Base-by-base conservation (phyloP, 2,797 vertebrate species). In the Echiichthys vipera region DNA sequence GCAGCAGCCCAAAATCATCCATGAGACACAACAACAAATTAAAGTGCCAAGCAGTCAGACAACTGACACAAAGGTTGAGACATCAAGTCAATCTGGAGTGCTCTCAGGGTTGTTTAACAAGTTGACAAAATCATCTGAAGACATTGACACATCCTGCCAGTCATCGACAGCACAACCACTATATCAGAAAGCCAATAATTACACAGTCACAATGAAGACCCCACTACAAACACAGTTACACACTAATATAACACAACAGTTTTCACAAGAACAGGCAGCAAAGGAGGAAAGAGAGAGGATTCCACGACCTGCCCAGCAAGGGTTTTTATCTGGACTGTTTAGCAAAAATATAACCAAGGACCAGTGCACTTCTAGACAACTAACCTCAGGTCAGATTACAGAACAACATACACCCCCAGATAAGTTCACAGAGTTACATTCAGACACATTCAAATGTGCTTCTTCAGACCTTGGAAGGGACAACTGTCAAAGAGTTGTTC, bases 311-410 rank as follows among this genome's bases (percentile, higher is more conserved):
- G 71, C 73, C 40, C 77, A 90, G n/a, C 90, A 94, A 83, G 90
- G 93, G 2, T 89, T 96, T 83, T 83, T 96, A 79, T 95, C 96
- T 82, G 94, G 93, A 49, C 88, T 96, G 46, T 93, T 96, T 66
- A 94, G 78, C 59, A 94, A 94, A 83, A 86, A 90, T 63, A 91
- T 93, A 65, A 89, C 29, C 61, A 94, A 94, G 79, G 92, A 91
- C 36, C 45, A 89, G 17, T 78, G 83, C 70, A 84, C 80, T 77
- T 30, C 55, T 74, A 94, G 94, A 81, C 82, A 87, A 78, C 85
- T 70, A 17, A 50, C 37, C 2, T 20, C 43, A 49, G 10, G 56
- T 34, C 83, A 76, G 50, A 55, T 51, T 71, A 56, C 51, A 70
- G 68, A 84, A 50, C 55, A 88, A 46, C 68, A 54, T 7, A 22